Evolutionary conservation across 1,140 invertebrate genomes (phyloP).

Genomic region (Apis florea): DNA sequence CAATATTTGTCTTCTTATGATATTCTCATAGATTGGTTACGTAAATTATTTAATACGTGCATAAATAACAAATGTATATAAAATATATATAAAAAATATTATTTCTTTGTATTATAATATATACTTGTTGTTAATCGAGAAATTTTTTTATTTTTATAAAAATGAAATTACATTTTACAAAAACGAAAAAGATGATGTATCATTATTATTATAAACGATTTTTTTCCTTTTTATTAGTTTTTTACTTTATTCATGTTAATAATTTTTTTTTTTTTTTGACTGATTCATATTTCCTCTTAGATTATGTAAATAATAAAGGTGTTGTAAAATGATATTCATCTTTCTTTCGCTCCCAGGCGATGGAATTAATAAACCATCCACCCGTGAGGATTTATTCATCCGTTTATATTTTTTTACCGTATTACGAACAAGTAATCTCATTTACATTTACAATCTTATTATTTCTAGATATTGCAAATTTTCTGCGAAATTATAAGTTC

Average conservation of each 20-base stretch:
- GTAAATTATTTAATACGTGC: no score
- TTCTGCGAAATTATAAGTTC: background rate
- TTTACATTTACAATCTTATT: background rate
- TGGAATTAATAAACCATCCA: slow-evolving; percentile 36
- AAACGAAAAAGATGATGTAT: slow-evolving; percentile 36
- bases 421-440: background rate
- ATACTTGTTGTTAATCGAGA: no score
- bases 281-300: slow-evolving; percentile 44
- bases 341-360: background rate
- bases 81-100: no score
- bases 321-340: slow-evolving; percentile 13
- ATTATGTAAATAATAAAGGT: slow-evolving; percentile 29
- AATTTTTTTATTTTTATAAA: no score
- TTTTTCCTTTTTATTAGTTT: slow-evolving; percentile 2
- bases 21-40: no score
- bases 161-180: no score
- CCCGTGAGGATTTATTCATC: background rate
- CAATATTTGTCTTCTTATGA: no score
- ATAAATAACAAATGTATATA: no score
- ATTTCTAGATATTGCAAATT: background rate
- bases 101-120: no score
- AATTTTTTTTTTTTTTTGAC: background rate
- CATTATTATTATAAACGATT: slow-evolving; percentile 15
- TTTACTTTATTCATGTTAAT: background rate
- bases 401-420: background rate